Evolutionary conservation across 2,797 vertebrate genomes (phyloP), one percentile per base, ranked within the genome.

Genomic region (Hirundo rustica): DNA sequence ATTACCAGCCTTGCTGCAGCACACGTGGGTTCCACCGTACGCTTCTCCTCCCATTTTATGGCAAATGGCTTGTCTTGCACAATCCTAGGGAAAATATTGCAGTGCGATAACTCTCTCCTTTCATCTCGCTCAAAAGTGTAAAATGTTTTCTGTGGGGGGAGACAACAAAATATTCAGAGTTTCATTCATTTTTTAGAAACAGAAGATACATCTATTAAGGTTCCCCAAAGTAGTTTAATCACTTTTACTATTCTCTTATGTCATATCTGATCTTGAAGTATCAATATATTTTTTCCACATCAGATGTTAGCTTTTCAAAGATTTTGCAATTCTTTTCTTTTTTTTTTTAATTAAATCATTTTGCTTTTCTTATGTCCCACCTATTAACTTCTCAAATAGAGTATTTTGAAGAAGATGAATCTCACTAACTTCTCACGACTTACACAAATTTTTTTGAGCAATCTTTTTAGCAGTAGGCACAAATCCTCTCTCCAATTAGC

Each of bases 1-100:
- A 98, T 98, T 98, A 98, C 98, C 98, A 98, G 98, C 97, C 98
- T 98, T 96, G 97, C 96, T 98, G 98, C 98, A 98, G 98, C 96
- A 93, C 95, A 93, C 45, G 27, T 45, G 50, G 94, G 45, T 42
- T 88, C 72, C 77, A 50, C 78, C 38, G 94, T 73, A 92, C 51
- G 12, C 48, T 94, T 42, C 89, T 70, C 78, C 85, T 93, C 79
- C 92, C 38, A 13, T 89, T 92, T 94, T 92, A 79, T 61, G 50
- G 92, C 89, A 94, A 96, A 92, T 51, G 27, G 81, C 88, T 75
- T 64, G 55, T 34, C 57, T 66, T 57, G 55, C 64, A 76, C 65
- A 79, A 62, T 26, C 36, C 57, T 71, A 54, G 64, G 60, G 61
- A 71, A 83, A 93, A 92, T 25, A 51, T n/a, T 38, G 45, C 60